Percentiles rank a stretch among this genome's conserved stretches.
phyloP scores from a whole-genome alignment of 2,888 invertebrate genomes.

The Pyrochroa serraticornis region DNA sequence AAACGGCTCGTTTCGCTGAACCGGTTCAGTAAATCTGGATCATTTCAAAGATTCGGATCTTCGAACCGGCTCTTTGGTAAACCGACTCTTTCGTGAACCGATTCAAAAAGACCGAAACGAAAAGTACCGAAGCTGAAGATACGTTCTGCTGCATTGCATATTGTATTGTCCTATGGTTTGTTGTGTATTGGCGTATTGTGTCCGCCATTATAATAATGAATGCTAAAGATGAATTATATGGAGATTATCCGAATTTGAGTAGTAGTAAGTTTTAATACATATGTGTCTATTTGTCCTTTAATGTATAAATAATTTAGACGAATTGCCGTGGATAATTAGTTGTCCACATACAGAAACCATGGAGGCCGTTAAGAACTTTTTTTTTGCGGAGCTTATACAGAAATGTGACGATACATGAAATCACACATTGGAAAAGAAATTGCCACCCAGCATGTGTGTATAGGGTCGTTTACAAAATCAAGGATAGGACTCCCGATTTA shows the following conservation, averaged over 20 bases:
- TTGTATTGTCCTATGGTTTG: too few relatives aligned
- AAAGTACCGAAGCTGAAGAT: too few relatives aligned
- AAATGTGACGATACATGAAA: conserved; percentile 17
- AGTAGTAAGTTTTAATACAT: conserved; percentile 15
- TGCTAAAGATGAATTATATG: conserved; percentile 13
- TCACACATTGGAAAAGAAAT: conserved; percentile 16
- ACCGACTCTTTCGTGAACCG: too few relatives aligned
- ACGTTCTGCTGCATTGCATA: too few relatives aligned
- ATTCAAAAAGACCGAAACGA: too few relatives aligned
- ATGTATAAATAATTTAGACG: conserved; percentile 14
- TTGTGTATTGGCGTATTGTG: background rate
- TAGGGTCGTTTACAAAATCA: conserved; percentile 19
- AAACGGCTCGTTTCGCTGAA: too few relatives aligned
- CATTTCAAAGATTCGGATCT: too few relatives aligned
- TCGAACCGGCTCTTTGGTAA: too few relatives aligned
- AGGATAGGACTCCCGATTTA: conserved; percentile 19
- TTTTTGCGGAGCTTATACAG: conserved; percentile 14
- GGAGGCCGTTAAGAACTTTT: conserved; percentile 10
- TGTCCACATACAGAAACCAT: conserved; percentile 7
- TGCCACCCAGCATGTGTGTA: conserved; percentile 17
- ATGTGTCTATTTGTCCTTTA: conserved; percentile 18
- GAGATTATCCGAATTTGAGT: conserved; percentile 14
- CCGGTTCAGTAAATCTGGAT: too few relatives aligned
- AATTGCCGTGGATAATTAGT: conserved; percentile 14
- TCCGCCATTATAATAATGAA: conserved; percentile 11